Percentiles rank a stretch among this genome's conserved stretches.
phyloP scores from a whole-genome alignment of 2,888 invertebrate genomes.

The Melieria omissa region DNA sequence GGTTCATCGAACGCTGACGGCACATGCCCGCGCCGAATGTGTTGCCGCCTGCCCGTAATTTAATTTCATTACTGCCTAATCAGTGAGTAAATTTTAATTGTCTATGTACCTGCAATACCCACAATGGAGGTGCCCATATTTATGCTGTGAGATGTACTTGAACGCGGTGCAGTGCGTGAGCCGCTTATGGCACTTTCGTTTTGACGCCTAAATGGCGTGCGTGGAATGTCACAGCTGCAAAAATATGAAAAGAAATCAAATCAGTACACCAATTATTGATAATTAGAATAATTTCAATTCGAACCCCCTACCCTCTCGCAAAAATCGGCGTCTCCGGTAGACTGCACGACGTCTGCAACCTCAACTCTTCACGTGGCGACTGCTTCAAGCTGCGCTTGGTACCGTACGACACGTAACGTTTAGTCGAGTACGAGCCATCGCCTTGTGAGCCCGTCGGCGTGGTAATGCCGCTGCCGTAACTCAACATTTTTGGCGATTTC shows the following conservation, averaged over 20 bases:
- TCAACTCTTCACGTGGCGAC: conserved; percentile 72
- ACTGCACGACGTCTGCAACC: conserved; percentile 85
- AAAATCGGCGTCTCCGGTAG: conserved; percentile 91
- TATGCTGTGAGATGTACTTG: conserved; percentile 65
- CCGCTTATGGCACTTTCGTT: conserved; percentile 67
- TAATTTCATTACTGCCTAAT: background rate
- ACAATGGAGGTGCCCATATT: conserved; percentile 66
- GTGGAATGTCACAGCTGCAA: conserved; percentile 78
- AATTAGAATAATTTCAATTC: background rate
- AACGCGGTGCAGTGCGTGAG: conserved; percentile 73
- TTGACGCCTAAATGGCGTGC: conserved; percentile 78
- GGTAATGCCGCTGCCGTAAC: conserved; percentile 67
- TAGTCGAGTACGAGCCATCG: conserved; percentile 68
- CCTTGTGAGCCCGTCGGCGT: conserved; percentile 57
- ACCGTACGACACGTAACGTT: conserved; percentile 65
- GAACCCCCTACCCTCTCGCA: conserved; percentile 72
- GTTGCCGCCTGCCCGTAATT: conserved; percentile 16
- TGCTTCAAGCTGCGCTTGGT: conserved; percentile 68
- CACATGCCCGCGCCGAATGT: conserved; percentile 63
- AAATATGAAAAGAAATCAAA: conserved; percentile 10
- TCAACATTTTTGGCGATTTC: conserved; percentile 69
- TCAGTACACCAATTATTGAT: background rate
- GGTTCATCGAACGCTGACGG: conserved; percentile 69
- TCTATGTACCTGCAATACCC: conserved; percentile 59
- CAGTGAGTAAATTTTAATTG: background rate